Base-by-base conservation (phyloP, 2,797 vertebrate genomes). In the Neomorphus geoffroyi region DNA sequence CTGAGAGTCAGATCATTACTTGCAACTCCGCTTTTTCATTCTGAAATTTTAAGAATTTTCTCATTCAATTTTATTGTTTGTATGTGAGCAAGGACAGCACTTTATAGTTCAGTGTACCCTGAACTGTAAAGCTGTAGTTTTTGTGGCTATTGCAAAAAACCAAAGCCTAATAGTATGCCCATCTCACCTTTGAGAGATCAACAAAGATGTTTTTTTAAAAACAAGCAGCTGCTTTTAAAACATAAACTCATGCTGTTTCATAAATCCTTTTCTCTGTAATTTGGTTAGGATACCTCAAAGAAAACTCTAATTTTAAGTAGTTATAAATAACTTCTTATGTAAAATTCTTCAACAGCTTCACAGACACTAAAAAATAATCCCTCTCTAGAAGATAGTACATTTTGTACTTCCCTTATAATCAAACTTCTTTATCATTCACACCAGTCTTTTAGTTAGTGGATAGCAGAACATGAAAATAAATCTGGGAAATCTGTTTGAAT, bases 301-400 rank as follows among this genome's bases (percentile, higher is more conserved):
- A 89, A 95, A 94, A 80, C 48, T 60, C 83, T 93, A 65, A 84
- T 85, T 93, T 89, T 79, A 82, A 86, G 51, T 92, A 46, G 32
- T 94, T 95, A 90, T 94, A 91, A 92, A 91, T 94, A 95, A 64
- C 78, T 82, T 75, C 51, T 96, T 94, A 88, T 82, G 70, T 91
- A 95, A 93, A 71, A 77, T 88, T 69, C 60, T 93, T 80, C 78
- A 88, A 18, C 78, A 91, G 18, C 89, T 91, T 94, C 92, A 82
- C 91, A 96, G 81, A 87, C 87, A 78, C 78, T 92, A 30, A 86
- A 86, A 89, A 83, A 80, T 89, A 92, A 92, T 81, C 48, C 45
- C 27, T 74, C 62, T 89, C 62, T 67, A 88, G 79, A 91, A 91
- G 51, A 80, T 54, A 35, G 75, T 80, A 83, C 79, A 74, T 93